Evolutionary conservation across 2,113 vertebrate genomes (phyloP).

Genomic region (Nanorana parkeri): DNA sequence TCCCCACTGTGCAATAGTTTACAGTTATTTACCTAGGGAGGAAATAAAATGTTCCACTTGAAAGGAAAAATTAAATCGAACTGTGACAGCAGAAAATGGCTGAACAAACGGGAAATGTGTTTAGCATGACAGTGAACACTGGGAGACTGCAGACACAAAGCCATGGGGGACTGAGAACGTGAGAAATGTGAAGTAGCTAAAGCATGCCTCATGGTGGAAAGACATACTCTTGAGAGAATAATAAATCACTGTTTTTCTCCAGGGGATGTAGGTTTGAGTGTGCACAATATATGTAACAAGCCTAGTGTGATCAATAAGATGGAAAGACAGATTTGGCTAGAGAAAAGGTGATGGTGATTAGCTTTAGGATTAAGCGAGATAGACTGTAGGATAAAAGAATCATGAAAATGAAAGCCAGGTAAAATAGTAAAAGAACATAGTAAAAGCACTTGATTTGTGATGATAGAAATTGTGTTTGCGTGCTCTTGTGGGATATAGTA

Average conservation of each 20-base stretch:
- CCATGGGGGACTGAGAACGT: slow-evolving; percentile 29
- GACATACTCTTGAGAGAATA: not conserved
- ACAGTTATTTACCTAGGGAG: slow-evolving; percentile 36
- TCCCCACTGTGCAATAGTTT: slow-evolving; percentile 9
- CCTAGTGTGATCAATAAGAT: slow-evolving; percentile 4
- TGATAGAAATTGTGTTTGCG: too few relatives aligned
- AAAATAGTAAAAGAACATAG: too few relatives aligned
- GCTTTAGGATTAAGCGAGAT: not conserved
- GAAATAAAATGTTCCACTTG: slow-evolving; percentile 48
- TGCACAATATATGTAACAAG: not conserved
- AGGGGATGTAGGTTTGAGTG: not conserved
- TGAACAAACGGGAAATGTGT: slow-evolving; percentile 49
- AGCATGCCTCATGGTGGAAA: not conserved
- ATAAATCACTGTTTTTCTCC: not conserved
- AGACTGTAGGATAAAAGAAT: not conserved
- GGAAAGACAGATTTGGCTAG: not conserved
- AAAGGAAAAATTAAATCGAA: slow-evolving; percentile 47
- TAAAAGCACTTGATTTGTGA: too few relatives aligned
- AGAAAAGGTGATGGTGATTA: not conserved
- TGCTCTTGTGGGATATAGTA: too few relatives aligned
- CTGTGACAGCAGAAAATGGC: slow-evolving; percentile 46
- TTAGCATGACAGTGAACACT: slow-evolving; percentile 47
- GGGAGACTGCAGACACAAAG: slow-evolving; percentile 1
- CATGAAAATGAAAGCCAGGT: not conserved
- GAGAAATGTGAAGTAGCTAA: slow-evolving; percentile 28